Conservation (phyloP, 2,888 invertebrate genomes). For the Macrophya annulata region DNA sequence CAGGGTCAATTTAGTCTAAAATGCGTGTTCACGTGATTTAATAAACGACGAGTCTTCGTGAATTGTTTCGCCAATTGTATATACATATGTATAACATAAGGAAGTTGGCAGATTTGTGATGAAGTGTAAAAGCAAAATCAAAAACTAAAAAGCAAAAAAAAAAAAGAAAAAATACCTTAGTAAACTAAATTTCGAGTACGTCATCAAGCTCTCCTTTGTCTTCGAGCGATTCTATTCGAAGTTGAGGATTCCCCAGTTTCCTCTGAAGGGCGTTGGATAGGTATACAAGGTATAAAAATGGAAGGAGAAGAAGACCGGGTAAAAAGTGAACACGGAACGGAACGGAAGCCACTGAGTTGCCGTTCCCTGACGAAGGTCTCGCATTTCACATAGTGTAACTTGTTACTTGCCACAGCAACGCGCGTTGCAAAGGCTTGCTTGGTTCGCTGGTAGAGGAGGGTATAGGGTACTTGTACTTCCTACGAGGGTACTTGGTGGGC, state of each 20-base stretch:
- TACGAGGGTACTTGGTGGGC: constrained; percentile 37
- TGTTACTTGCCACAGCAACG: constrained; percentile 8
- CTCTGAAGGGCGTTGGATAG: neutral
- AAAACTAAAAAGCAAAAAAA: neutral
- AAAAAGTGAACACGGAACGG: neutral
- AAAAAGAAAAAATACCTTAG: neutral
- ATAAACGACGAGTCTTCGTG: neutral
- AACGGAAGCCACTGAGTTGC: constrained; percentile 48
- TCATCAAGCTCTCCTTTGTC: constrained; percentile 32
- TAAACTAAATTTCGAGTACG: constrained; percentile 23
- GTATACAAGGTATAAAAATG: neutral
- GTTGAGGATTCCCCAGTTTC: constrained; percentile 42
- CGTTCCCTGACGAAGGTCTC: constrained; percentile 50
- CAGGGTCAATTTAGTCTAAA: constrained; percentile 35
- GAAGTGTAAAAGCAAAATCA: neutral
- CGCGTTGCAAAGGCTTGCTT: constrained; percentile 32
- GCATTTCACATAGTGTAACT: constrained; percentile 53
- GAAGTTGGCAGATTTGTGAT: neutral
- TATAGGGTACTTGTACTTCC: constrained; percentile 49
- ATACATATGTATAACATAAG: neutral
- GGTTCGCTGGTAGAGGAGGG: neutral
- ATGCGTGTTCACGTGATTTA: neutral
- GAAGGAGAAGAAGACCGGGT: neutral
- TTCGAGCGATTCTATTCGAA: neutral
- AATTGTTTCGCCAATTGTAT: neutral